Base-by-base conservation (phyloP, 2,797 vertebrate species). In the Sebastes cheni region DNA sequence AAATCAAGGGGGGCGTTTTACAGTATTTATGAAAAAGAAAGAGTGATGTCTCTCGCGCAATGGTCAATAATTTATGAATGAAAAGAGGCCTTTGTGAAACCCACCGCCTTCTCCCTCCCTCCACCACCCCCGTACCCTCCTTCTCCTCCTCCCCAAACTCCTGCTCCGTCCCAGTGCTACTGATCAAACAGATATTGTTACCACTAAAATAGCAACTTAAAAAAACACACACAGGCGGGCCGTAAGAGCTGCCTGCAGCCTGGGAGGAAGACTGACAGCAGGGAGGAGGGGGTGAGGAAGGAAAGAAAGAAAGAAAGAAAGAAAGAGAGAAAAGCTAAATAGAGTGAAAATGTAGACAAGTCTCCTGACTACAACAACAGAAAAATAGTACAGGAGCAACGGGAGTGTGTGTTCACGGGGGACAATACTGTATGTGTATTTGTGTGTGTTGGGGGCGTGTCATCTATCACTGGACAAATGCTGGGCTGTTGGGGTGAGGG, bases 391-490 rank as follows among this genome's bases (percentile, higher is more conserved):
- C 92, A 92, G 95, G 94, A 96, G 91, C 93, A 88, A 94, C 88
- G 92, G 95, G 95, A 95, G 95, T 94, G 95, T 75, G 72, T 78
- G 58, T 96, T 39, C 4, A 50, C 16, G 50, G 61, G 34, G 54
- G 23, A 59, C 60, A 76, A 71, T 75, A 79, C 71, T 59, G 75
- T 75, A 69, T 83, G 64, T 80, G 77, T 77, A 75, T 84, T 81
- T 82, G 67, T 85, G 79, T 62, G 60, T 84, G 78, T 56, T 34
- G 22, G 75, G 67, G 69, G 96, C 94, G 95, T 97, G 96, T 97
- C 97, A 99, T 99, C 97, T 98, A 99, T 99, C 98, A 99, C 97
- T 95, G 97, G 97, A 98, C 97, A 98, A 97, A 98, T 92, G 91
- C 88, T 84, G 81, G 96, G 93, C 95, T 95, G 82, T 77, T 82